Evolutionary conservation across 2,797 vertebrate species (phyloP).

Genomic region (Ctenopoma multispine): DNA sequence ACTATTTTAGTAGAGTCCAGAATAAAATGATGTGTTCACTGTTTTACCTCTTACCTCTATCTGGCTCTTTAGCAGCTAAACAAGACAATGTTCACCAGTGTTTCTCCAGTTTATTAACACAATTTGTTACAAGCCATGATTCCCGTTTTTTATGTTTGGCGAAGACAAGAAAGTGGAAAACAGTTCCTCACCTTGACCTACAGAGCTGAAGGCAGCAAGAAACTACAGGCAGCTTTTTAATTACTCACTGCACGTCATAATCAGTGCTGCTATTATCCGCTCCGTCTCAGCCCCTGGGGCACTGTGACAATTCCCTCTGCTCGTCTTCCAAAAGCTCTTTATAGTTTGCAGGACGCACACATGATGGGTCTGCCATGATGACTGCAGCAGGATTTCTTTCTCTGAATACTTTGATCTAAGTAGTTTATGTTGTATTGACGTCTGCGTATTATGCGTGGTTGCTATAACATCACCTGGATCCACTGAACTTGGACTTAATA

Average conservation of each 20-base stretch:
- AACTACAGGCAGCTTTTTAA: conserved; percentile 78
- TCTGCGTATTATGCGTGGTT: background rate
- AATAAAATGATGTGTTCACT: no score
- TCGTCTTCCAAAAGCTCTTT: conserved; percentile 66
- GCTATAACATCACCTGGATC: no score
- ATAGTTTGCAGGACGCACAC: conserved; percentile 44
- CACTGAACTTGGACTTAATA: background rate
- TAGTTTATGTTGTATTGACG: background rate
- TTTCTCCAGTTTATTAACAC: background rate
- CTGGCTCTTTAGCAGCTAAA: no score
- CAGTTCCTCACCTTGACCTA: conserved; percentile 27
- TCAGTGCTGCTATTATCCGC: conserved; percentile 76
- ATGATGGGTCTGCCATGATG: conserved; percentile 57
- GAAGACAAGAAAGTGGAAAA: background rate
- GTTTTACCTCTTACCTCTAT: no score
- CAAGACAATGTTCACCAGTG: no score
- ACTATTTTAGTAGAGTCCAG: no score
- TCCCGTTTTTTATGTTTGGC: background rate
- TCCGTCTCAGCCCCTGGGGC: conserved; percentile 71
- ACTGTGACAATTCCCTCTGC: conserved; percentile 76
- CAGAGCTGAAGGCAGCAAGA: conserved; percentile 73
- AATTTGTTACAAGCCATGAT: background rate
- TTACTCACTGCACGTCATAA: conserved; percentile 74
- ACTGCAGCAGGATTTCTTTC: conserved; percentile 55
- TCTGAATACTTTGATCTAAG: conserved; percentile 7